Base-by-base conservation (phyloP, 1,140 invertebrate genomes). In the Acromyrmex echinatior region DNA sequence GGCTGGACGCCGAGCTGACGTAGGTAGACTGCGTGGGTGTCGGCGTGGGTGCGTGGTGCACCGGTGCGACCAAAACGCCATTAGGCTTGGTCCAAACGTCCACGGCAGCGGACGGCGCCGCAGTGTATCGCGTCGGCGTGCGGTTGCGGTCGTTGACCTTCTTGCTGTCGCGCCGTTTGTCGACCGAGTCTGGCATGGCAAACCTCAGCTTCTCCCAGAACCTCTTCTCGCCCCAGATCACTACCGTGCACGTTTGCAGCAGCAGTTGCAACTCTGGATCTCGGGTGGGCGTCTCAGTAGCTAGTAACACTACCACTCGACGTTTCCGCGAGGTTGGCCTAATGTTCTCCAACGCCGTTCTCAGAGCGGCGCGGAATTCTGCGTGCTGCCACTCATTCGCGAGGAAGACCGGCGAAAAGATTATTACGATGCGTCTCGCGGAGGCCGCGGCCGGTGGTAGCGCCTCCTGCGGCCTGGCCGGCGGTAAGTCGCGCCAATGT, bases 201-300 rank as follows among this genome's bases (percentile, higher is more conserved):
- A 98, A 99, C 92, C 97, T 97, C 89, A 99, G 96, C 95, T 98
- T 98, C 92, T 98, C 97, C 98, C 98, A 98, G 96, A 98, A 98
- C 92, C 97, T 96, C 91, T 97, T 97, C 91, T 98, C 98, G 76
- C 97, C 97, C 97, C 98, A 98, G 92, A 97, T 96, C 39, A 98
- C 97, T 87, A 98, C 97, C 58, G 97, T 97, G 96, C 97, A 98
- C 82, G 97, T 98, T 92, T 98, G 97, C 16, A 99, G 96, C 77
- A 98, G 97, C 60, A 98, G 96, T 93, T 98, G 97, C 60, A 99
- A 95, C 92, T 99, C 98, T 16, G 98, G 97, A 93, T 98, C 98
- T 65, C 98, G 96, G 78, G 97, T 96, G 62, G 97, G 96, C 16
- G 97, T 96, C 21, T 96, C 96, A 88, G 96, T 97, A 71, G 97